phyloP scores from a whole-genome alignment of 2,888 invertebrate species.

The Caenorhabditis japonica region DNA sequence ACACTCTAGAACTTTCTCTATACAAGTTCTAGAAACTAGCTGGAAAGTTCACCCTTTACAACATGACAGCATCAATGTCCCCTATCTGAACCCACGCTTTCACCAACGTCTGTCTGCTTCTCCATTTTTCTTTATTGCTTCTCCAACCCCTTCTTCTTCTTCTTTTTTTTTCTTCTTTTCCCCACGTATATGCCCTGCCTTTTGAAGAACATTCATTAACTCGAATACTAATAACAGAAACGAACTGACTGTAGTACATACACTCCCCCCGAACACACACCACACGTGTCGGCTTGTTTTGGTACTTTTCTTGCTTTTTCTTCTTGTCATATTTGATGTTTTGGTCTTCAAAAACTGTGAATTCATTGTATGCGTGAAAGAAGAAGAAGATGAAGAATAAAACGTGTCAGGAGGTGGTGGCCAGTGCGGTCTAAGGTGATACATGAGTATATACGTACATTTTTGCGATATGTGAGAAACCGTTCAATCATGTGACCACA shows the following conservation, averaged over 20 bases:
- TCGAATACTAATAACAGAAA: not conserved
- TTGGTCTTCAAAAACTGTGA: conserved; percentile 18
- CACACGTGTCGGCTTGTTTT: conserved; percentile 28
- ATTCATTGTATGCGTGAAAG: conserved; percentile 5
- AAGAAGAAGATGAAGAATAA: not conserved
- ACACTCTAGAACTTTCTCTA: conserved; percentile 27
- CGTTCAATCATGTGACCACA: conserved; percentile 44
- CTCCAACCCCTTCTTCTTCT: too few relatives aligned
- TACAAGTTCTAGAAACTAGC: conserved; percentile 22
- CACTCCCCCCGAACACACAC: too few relatives aligned
- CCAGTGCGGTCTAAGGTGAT: too few relatives aligned
- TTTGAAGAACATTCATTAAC: conserved; percentile 16
- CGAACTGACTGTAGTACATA: conserved; percentile 19
- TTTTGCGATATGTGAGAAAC: conserved; percentile 40
- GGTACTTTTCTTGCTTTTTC: not conserved
- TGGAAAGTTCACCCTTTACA: conserved; percentile 10
- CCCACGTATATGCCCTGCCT: too few relatives aligned
- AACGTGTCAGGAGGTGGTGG: too few relatives aligned
- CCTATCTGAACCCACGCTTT: conserved; percentile 34
- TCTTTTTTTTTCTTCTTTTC: too few relatives aligned
- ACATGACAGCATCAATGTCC: conserved; percentile 13
- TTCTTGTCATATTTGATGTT: conserved; percentile 27
- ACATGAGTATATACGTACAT: too few relatives aligned
- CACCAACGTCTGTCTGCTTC: not conserved
- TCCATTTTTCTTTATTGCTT: too few relatives aligned